phyloP scores from a whole-genome alignment of 2,888 invertebrate species.

The Piscicola geometra region DNA sequence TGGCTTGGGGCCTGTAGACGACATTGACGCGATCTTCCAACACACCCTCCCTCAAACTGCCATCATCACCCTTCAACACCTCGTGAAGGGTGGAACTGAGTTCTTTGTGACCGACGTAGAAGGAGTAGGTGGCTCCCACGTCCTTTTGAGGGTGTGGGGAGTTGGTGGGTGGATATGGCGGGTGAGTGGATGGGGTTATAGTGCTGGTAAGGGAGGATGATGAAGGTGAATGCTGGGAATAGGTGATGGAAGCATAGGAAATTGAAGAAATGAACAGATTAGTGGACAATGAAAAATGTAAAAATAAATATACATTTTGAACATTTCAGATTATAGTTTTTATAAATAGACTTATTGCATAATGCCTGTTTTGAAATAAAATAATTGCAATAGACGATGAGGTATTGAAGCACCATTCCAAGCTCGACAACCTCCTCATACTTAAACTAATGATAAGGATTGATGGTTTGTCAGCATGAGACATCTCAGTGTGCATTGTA shows the following conservation, averaged over 20 bases:
- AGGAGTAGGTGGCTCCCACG: background rate
- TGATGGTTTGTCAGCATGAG: background rate
- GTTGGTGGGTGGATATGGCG: too few species aligned
- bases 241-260: too few species aligned
- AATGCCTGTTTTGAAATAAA: too few species aligned
- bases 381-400: too few species aligned
- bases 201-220: too few species aligned
- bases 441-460: constrained; percentile 12
- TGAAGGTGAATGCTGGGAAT: too few species aligned
- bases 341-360: too few species aligned
- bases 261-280: background rate
- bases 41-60: background rate
- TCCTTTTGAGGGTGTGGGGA: background rate
- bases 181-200: too few species aligned
- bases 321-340: too few species aligned
- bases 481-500: background rate
- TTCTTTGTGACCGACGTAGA: constrained; percentile 7
- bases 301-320: too few species aligned
- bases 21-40: constrained; percentile 54
- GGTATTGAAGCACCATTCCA: too few species aligned
- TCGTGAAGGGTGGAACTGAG: background rate
- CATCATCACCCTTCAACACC: constrained; percentile 2
- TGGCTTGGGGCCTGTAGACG: constrained; percentile 91
- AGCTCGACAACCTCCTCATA: background rate
- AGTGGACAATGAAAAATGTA: background rate